These are phyloP conservation scores for Apocrypta bakeri DNA, from an alignment of 1,140 invertebrate genomes.

Conservation along the genomic window DNA sequence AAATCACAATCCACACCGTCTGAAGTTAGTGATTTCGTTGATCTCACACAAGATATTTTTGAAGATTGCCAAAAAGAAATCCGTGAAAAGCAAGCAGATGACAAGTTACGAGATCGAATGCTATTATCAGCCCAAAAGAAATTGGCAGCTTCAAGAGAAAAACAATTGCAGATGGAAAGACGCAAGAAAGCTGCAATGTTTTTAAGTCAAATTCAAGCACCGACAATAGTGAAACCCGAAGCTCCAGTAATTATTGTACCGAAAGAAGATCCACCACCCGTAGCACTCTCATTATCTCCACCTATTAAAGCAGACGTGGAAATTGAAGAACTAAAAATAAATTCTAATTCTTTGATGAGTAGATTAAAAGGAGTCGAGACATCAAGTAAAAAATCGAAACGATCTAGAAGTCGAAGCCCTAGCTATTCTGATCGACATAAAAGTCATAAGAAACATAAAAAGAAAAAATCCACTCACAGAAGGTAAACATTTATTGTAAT, in stretches of 20 bases:
- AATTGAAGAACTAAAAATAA: slow-evolving; percentile 57
- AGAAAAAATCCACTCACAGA: slow-evolving; percentile 71
- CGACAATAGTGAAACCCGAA: slow-evolving; percentile 54
- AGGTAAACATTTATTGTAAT: slow-evolving; percentile 60
- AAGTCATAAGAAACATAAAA: slow-evolving; percentile 69
- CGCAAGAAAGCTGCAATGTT: slow-evolving; percentile 81
- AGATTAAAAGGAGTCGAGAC: slow-evolving; percentile 67
- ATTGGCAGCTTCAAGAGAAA: slow-evolving; percentile 76
- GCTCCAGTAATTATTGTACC: not conserved
- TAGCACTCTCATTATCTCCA: slow-evolving; percentile 61
- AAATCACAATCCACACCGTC: not conserved
- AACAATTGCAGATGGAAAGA: slow-evolving; percentile 82
- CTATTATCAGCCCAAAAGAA: slow-evolving; percentile 79
- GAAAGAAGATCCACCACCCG: slow-evolving; percentile 53
- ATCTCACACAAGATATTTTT: slow-evolving; percentile 74
- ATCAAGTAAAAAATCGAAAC: slow-evolving; percentile 63
- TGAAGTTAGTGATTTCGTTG: slow-evolving; percentile 70
- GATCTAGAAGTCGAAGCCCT: slow-evolving; percentile 68
- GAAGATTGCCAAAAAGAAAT: slow-evolving; percentile 70
- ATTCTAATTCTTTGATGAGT: slow-evolving; percentile 65
- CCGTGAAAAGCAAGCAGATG: slow-evolving; percentile 74
- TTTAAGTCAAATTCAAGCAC: slow-evolving; percentile 77
- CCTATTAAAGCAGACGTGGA: slow-evolving; percentile 56
- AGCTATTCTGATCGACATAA: slow-evolving; percentile 64
- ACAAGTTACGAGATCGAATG: slow-evolving; percentile 79